These are phyloP conservation scores for Melipona beecheii DNA, from an alignment of 2,888 invertebrate genomes.

Conservation along the genomic window DNA sequence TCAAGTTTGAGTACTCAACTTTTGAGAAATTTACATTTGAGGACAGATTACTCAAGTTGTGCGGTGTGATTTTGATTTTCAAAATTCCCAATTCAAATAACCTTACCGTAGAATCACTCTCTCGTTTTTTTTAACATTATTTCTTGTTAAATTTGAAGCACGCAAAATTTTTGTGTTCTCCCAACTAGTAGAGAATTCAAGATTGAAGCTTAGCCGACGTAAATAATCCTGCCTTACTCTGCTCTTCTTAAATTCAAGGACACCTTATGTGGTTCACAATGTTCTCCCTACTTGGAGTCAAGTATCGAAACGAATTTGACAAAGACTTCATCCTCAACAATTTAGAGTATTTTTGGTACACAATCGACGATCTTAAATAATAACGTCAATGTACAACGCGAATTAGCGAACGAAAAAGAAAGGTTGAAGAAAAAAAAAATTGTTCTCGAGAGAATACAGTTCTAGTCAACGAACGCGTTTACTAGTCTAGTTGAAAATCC, in stretches of 20 bases:
- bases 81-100: no score
- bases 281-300: conserved; percentile 31
- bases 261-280: background rate
- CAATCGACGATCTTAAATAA: background rate
- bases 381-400: background rate
- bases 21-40: no score
- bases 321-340: background rate
- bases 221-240: no score
- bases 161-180: no score
- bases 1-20: no score
- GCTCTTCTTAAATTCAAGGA: background rate
- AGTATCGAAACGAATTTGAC: background rate
- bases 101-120: no score
- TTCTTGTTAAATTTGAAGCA: no score
- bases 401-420: background rate
- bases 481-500: conserved; percentile 19
- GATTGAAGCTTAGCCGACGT: no score
- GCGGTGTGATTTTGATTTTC: no score
- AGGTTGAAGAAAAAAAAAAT: background rate
- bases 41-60: no score
- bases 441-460: background rate
- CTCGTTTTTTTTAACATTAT: no score
- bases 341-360: conserved; percentile 13
- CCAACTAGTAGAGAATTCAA: no score
- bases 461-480: background rate